Percentiles rank a stretch among this genome's conserved stretches.
Conservation (phyloP, 1,140 invertebrate genomes). For the Drosophila sechellia region DNA sequence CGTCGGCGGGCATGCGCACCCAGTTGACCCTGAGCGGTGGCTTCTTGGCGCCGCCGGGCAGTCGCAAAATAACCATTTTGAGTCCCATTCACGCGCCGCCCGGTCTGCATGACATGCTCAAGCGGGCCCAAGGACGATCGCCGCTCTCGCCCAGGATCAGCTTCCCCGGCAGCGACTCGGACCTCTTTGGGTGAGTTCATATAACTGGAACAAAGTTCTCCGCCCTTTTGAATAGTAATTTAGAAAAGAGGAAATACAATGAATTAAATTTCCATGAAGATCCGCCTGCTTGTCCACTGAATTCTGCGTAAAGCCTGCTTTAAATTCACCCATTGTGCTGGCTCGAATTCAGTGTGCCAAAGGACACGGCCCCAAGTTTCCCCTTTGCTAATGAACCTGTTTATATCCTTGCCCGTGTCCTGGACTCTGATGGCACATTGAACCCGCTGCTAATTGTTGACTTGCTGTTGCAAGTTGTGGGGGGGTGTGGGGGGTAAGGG, state of each 20-base stretch:
- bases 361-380: background rate
- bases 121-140: slow-evolving; percentile 67
- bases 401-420: slow-evolving; percentile 44
- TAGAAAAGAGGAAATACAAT: background rate
- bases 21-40: slow-evolving; percentile 82
- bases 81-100: slow-evolving; percentile 83
- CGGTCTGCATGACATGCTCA: slow-evolving; percentile 81
- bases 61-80: slow-evolving; percentile 82
- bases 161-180: slow-evolving; percentile 81
- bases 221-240: background rate
- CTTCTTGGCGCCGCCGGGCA: slow-evolving; percentile 76
- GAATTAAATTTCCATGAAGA: background rate
- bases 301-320: background rate
- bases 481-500: background rate
- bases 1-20: slow-evolving; percentile 73
- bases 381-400: slow-evolving; percentile 56
- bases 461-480: slow-evolving; percentile 47
- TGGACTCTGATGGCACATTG: slow-evolving; percentile 39
- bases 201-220: background rate
- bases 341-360: background rate
- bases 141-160: slow-evolving; percentile 81
- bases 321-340: background rate
- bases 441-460: slow-evolving; percentile 48
- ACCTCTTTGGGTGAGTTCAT: slow-evolving; percentile 78
- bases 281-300: background rate